Base-by-base conservation (phyloP, 1,140 invertebrate species). In the Philopotamus ludificatus region DNA sequence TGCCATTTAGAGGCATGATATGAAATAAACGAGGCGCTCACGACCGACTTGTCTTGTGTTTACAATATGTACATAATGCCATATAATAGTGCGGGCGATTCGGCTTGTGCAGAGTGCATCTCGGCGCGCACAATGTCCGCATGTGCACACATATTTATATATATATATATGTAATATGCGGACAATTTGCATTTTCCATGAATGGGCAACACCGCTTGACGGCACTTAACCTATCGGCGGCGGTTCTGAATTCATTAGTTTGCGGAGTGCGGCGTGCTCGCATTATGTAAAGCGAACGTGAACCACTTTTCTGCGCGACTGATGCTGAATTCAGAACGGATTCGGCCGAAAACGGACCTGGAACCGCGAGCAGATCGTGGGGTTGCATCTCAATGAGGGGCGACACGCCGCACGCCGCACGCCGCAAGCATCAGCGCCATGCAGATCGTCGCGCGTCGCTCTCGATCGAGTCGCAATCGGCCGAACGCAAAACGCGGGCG, bases 131-230 rank as follows among this genome's bases (percentile, higher is more conserved):
- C 4, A 34, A 34, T 34, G 28, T 12, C 28, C 28, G 28, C 28
- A 7, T 7, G 4, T 34, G 12, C 12, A 34, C 18, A 47, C 18
- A 47, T 47, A 47, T 47, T 12, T 47, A 8, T 20, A 47, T 47
- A 47, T 7, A 20, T 47, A 47, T 47, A 4, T 47, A 7, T 47
- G 18, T 47, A 47, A 15, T 62, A 67, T 67, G 63, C 59, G n/a
- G n/a, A 63, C 65, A 67, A 67, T 67, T 67, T 67, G 65, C 65
- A 67, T 67, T 67, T 67, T 67, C 65, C 65, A 63, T 67, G 65
- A 67, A 67, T 67, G 65, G 65, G 65, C 65, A 67, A 67, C 65
- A 66, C 58, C 65, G 65, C 65, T 66, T 66, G 65, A 66, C 65
- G 65, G 65, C 65, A 67, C 65, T 67, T 67, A 67, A 67, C 65